Evolutionary conservation across 2,113 vertebrate species (phyloP).

Genomic region (Syngnathoides biaculeatus): DNA sequence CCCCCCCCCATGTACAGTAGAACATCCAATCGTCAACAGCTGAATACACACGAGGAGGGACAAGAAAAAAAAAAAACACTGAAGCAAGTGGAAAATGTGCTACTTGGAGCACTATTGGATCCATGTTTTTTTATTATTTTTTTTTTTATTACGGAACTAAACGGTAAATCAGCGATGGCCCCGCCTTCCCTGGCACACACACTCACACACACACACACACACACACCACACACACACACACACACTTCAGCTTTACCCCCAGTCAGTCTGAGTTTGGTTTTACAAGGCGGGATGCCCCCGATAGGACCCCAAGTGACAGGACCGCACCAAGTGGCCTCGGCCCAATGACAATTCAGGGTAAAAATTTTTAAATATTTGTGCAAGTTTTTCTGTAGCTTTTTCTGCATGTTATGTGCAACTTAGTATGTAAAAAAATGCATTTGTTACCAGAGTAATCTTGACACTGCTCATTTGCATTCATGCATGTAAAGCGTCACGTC

Average conservation of each 20-base stretch:
- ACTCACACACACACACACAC: slow-evolving; percentile 8
- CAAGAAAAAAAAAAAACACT: background rate
- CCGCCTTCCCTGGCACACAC: slow-evolving; percentile 6
- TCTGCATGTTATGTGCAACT: background rate
- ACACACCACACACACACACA: background rate
- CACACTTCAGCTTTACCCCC: slow-evolving; percentile 34
- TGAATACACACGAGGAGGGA: slow-evolving; percentile 9
- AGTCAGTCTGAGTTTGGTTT: slow-evolving; percentile 22
- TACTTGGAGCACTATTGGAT: background rate
- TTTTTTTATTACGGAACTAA: background rate
- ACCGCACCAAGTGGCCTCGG: slow-evolving; percentile 27
- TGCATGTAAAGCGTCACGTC: background rate
- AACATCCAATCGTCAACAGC: slow-evolving; percentile 28
- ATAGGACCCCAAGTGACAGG: slow-evolving; percentile 31
- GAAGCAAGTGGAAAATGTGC: background rate
- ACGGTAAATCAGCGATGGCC: slow-evolving; percentile 3
- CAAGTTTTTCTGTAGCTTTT: background rate
- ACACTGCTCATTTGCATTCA: background rate
- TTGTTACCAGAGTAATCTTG: background rate
- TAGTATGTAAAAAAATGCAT: background rate
- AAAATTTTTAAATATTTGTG: slow-evolving; percentile 1
- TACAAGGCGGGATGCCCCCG: slow-evolving; percentile 46
- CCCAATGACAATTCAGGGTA: slow-evolving; percentile 58
- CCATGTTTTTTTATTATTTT: background rate
- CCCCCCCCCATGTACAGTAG: background rate